phyloP scores from a whole-genome alignment of 2,113 vertebrate genomes.

The Condylura cristata region DNA sequence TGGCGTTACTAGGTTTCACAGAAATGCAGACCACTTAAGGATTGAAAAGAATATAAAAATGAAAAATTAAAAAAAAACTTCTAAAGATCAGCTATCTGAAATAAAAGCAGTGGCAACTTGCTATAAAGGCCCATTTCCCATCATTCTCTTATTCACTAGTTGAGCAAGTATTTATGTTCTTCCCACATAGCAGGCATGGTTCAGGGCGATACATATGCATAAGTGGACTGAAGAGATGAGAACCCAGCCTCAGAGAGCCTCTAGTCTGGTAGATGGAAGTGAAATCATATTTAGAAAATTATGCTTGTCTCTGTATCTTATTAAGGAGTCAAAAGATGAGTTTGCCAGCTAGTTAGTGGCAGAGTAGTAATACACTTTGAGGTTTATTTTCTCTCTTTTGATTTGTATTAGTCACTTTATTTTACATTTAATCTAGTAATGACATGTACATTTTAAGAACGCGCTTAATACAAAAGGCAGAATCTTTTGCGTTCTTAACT shows the following conservation, averaged over 20 bases:
- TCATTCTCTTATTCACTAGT: background rate
- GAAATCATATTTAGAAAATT: constrained; percentile 31
- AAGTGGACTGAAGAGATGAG: background rate
- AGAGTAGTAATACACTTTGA: background rate
- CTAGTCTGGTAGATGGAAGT: background rate
- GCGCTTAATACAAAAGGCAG: no score
- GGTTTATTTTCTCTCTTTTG: background rate
- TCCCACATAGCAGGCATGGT: background rate
- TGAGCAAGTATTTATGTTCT: background rate
- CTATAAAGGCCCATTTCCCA: background rate
- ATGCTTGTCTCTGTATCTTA: constrained; percentile 18
- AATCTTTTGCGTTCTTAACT: background rate
- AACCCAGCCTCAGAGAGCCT: background rate
- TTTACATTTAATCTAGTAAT: background rate
- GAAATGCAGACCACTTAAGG: background rate
- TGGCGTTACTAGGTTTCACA: background rate
- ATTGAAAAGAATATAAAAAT: background rate
- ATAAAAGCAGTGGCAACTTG: background rate
- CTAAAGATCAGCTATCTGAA: background rate
- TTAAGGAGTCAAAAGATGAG: background rate
- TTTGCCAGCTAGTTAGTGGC: background rate
- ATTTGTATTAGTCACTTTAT: constrained; percentile 15
- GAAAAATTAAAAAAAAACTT: background rate
- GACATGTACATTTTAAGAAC: no score
- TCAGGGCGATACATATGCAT: background rate